These are phyloP conservation scores for Polydrusus cervinus DNA, from an alignment of 2,888 invertebrate species.

Conservation along the genomic window DNA sequence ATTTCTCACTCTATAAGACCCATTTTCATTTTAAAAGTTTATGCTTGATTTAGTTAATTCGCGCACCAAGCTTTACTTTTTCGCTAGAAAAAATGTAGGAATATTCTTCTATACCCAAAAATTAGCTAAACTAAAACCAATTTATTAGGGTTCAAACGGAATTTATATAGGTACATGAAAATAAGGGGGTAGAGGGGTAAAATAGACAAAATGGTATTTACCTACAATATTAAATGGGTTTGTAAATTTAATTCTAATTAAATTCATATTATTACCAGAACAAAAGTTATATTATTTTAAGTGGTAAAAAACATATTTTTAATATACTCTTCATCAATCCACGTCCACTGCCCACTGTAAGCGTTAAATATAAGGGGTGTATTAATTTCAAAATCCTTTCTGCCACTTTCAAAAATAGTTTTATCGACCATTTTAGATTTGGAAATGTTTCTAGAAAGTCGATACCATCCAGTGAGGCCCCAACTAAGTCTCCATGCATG, in stretches of 20 bases:
- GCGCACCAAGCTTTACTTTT: too few relatives aligned
- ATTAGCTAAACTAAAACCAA: too few relatives aligned
- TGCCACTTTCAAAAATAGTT: slow-evolving; percentile 8
- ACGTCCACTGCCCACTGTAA: not conserved
- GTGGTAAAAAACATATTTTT: not conserved
- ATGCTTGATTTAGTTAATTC: too few relatives aligned
- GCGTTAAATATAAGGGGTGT: slow-evolving; percentile 32
- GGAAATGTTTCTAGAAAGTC: slow-evolving; percentile 36
- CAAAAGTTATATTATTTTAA: not conserved
- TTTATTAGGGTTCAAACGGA: too few relatives aligned
- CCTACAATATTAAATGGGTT: too few relatives aligned
- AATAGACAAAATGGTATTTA: too few relatives aligned
- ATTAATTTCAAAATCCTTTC: not conserved
- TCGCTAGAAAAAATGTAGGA: too few relatives aligned
- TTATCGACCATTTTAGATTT: slow-evolving; percentile 39
- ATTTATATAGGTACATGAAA: too few relatives aligned
- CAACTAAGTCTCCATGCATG: slow-evolving; percentile 37
- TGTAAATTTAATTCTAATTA: not conserved
- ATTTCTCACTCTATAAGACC: too few relatives aligned
- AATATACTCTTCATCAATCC: not conserved
- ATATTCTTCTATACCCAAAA: too few relatives aligned
- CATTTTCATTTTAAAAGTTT: too few relatives aligned
- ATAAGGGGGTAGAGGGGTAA: too few relatives aligned
- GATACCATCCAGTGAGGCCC: slow-evolving; percentile 31
- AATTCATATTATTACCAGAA: not conserved